phyloP scores from a whole-genome alignment of 2,113 vertebrate genomes.

The Sardina pilchardus region DNA sequence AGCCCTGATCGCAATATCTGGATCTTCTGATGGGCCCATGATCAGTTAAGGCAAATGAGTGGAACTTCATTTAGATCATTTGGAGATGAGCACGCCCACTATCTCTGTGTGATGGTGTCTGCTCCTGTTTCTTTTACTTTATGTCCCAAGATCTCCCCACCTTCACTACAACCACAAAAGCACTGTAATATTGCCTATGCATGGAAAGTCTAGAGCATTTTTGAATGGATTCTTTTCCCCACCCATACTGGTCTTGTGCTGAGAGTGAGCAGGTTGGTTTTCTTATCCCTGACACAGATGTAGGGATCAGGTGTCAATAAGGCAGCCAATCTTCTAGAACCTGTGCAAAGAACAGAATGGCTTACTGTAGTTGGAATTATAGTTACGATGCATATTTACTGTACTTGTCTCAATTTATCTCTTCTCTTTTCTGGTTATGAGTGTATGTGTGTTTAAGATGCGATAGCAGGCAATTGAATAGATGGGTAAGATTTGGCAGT shows the following conservation, averaged over 20 bases:
- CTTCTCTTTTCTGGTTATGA: slow-evolving; percentile 50
- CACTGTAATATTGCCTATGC: neutral
- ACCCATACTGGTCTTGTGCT: neutral
- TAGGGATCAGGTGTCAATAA: neutral
- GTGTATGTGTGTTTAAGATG: slow-evolving; percentile 21
- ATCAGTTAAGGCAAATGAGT: neutral
- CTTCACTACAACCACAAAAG: neutral
- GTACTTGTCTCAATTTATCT: slow-evolving; percentile 32
- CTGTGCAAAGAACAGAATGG: slow-evolving; percentile 16
- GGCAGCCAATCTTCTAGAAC: slow-evolving; percentile 1
- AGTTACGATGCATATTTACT: slow-evolving; percentile 36
- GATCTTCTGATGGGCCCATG: neutral
- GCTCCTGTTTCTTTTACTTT: neutral
- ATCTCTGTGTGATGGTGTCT: neutral
- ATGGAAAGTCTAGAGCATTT: neutral
- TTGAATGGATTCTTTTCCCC: neutral
- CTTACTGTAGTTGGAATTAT: slow-evolving; percentile 36
- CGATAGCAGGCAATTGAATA: slow-evolving; percentile 37
- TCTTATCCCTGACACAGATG: neutral
- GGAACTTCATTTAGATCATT: neutral
- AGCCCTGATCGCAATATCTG: neutral
- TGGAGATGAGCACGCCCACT: neutral
- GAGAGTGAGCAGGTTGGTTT: neutral
- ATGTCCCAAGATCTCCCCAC: neutral
- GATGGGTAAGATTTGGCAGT: slow-evolving; percentile 59